Base-by-base conservation (phyloP, 1,140 invertebrate species). In the Philotrypesis tridentata region DNA sequence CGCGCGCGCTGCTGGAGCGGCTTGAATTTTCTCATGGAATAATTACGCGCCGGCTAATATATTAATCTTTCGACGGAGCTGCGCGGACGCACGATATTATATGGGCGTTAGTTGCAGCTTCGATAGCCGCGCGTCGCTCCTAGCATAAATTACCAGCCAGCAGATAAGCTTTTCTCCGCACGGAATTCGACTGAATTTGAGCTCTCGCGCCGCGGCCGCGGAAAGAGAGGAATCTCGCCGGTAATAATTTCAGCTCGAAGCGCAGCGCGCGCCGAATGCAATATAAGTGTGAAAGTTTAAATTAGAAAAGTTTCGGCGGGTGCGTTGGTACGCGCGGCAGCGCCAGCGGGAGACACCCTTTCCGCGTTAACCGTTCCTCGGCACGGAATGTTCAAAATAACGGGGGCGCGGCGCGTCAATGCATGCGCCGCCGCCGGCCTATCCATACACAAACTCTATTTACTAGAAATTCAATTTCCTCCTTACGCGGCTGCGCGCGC, bases 251-350 rank as follows among this genome's bases (percentile, higher is more conserved):
- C 40, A 60, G 27, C 48, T n/a, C 7, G 76, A 12, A 17, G 27
- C 12, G 29, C 40, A 11, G 48, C 63, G 43, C 67, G 27, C 27
- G 23, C 40, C 76, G 65, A 83, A 79, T 79, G 82, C 76, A 75
- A 83, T 79, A 74, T 60, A 83, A 83, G 82, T 83, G 82, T 79
- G 82, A 79, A 83, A 79, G 78, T 83, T 83, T 83, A 83, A 83
- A 83, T 83, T 80, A 83, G 82, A 83, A 83, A 83, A 84, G 80
- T 84, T 82, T 84, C 48, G 73, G 55, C 48, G 73, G 55, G 74
- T 76, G 83, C 76, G 78, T 83, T 23, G 9, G 74, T 68, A 76
- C 2, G 61, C 23, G 48, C 48, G 25, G 33, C 27, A 3, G 68
- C 63, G 71, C 1, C 60, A 37, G 61, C 63, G 60, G 25, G 75